Base-by-base conservation (phyloP, 1,140 invertebrate genomes). In the Drosophila ogumai region DNA sequence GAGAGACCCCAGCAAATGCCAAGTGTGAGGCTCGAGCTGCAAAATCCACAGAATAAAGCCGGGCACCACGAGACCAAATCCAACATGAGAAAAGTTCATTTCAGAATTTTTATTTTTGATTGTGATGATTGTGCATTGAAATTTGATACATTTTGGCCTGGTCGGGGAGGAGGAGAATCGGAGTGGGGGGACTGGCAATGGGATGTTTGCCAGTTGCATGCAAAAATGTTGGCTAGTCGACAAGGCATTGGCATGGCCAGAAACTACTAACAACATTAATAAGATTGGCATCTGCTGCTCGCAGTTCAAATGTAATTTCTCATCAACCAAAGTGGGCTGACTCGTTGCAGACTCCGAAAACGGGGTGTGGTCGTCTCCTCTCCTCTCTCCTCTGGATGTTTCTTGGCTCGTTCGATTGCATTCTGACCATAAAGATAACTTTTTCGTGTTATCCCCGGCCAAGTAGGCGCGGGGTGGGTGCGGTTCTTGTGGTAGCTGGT, bases 111-210 rank as follows among this genome's bases (percentile, higher is more conserved):
- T 90, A 86, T 90, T 90, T 88, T 90, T 90, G 85, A 90, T 90
- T 90, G 85, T 90, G 85, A 90, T 90, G 86, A 90, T 90, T 90
- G 85, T 85, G 85, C 85, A 90, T 90, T 90, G 85, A 90, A 90
- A 90, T 90, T 90, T 90, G 85, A 90, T 90, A 90, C 85, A 90
- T 90, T 90, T 90, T 60, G 65, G 64, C 65, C 74, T 38, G 71
- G 68, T 55, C 50, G 52, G 67, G 47, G 47, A 1, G 12, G 31
- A 13, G n/a, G 13, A n/a, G 25, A 19, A 2, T 3, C 13, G 44
- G 1, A 15, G 25, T 1, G 49, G 49, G n/a, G 32, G 52, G 9
- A 19, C 19, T 13, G 49, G 49, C 6, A 54, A 32, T 52, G 58
- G 63, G 55, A 41, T 71, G 56, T 28, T 66, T 56, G 43, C 72